A percentile compares a stretch with the other conserved stretches of the same genome.
phyloP scores from a whole-genome alignment of 2,797 vertebrate genomes.

The Hyperoplus lanceolatus region DNA sequence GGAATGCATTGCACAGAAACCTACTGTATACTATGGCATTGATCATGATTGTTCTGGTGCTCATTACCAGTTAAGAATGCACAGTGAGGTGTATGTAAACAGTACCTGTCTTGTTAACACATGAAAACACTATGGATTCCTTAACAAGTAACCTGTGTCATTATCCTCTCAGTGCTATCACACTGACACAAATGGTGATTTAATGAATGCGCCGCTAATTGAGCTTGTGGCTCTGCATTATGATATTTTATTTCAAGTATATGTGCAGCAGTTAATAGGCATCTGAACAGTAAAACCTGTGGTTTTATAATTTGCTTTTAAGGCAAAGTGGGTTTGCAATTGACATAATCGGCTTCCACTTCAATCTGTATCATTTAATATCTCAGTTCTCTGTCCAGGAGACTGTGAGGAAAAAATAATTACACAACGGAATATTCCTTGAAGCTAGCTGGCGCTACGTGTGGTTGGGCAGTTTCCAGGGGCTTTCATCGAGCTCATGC shows the following conservation, averaged over 20 bases:
- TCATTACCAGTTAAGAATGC: conserved; percentile 8
- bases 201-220: conserved; percentile 27
- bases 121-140: conserved; percentile 19
- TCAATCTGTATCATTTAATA: conserved; percentile 44
- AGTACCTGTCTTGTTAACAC: not conserved
- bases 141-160: conserved; percentile 9
- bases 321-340: conserved; percentile 31
- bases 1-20: conserved; percentile 11
- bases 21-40: not conserved
- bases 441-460: not conserved
- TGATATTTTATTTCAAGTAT: conserved; percentile 23
- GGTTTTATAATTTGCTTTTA: conserved; percentile 41
- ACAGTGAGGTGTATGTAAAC: not conserved
- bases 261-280: conserved; percentile 22
- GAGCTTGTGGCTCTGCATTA: conserved; percentile 35
- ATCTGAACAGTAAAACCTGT: conserved; percentile 23
- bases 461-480: conserved; percentile 5
- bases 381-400: conserved; percentile 15
- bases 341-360: conserved; percentile 22
- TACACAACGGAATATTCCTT: conserved; percentile 15
- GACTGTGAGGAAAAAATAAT: conserved; percentile 16
- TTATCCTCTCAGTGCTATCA: conserved; percentile 11
- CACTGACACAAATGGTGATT: not conserved
- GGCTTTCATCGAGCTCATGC: not conserved
- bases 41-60: not conserved